Base-by-base conservation (phyloP, 2,797 vertebrate genomes). In the Lutra lutra region DNA sequence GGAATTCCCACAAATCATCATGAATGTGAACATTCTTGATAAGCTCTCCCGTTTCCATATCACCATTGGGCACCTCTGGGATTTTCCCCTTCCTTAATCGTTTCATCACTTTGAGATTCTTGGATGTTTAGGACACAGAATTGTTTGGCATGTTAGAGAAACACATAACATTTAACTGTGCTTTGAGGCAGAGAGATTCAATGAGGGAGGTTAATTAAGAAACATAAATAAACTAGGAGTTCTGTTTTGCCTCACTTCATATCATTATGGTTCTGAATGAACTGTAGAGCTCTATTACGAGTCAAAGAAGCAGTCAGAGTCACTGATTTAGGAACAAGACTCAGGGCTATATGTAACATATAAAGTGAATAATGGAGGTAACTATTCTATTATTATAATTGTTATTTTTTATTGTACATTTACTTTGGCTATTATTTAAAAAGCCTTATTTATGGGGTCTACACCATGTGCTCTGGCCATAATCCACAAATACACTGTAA, bases 191-290 rank as follows among this genome's bases (percentile, higher is more conserved):
- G 78, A 72, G 27, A 96, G 86, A 78, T 80, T 91, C 82, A 73
- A 85, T 72, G 93, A 96, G 13, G 64, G 75, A 88, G 56, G 86
- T 77, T 93, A 94, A 96, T 96, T 97, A 97, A 89, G 91, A 93
- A 97, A 95, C 84, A 87, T 91, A 98, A 97, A 97, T 85, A 97
- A 95, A 87, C 84, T 2, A 3, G 77, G 75, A 78, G 80, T 11
- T 94, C 96, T 96, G 89, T 58, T 97, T 92, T 88, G 73, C 95
- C 43, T 97, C 96, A 94, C 43, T 20, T 94, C n/a, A 6, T 85
- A 87, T 90, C 89, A 85, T 85, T 80, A 68, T 5, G 40, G 60
- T 64, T 87, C 89, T 38, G 46, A 97, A 86, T 25, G 62, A 96
- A 92, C 11, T 35, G 66, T 7, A 56, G 84, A 94, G 84, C 38